A percentile compares a stretch with the other conserved stretches of the same genome.
phyloP scores from a whole-genome alignment of 1,140 invertebrate species.

The Cataglyphis hispanica region DNA sequence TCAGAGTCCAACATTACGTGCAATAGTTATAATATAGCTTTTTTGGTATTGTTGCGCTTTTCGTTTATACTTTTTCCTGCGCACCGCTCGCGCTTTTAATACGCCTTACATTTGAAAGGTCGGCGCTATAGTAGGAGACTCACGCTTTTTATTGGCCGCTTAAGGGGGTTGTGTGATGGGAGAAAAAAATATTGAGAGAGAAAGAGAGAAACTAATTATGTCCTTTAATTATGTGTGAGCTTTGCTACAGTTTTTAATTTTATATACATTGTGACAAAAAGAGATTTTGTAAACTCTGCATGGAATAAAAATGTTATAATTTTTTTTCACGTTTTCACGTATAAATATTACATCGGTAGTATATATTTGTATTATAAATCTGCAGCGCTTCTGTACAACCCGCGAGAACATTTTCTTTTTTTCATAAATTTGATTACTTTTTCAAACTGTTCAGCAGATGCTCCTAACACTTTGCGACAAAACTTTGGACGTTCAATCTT shows the following conservation, averaged over 20 bases:
- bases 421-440: neutral
- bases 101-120: constrained; percentile 61
- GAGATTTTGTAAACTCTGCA: constrained; percentile 9
- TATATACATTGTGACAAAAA: constrained; percentile 23
- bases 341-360: constrained; percentile 20
- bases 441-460: neutral
- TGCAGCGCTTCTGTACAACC: neutral
- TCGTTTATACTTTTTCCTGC: constrained; percentile 69
- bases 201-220: constrained; percentile 59
- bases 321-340: neutral
- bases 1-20: constrained; percentile 67
- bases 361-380: neutral
- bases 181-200: constrained; percentile 58
- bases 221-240: constrained; percentile 54
- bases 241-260: constrained; percentile 49
- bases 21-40: constrained; percentile 65
- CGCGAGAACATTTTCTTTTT: neutral
- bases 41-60: constrained; percentile 70
- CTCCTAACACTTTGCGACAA: neutral
- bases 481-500: neutral
- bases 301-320: constrained; percentile 29
- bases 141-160: constrained; percentile 53
- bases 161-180: constrained; percentile 43
- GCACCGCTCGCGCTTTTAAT: constrained; percentile 50
- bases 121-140: constrained; percentile 25